A percentile compares a stretch with the other conserved stretches of the same genome.
Evolutionary conservation across 2,797 vertebrate species (phyloP).

Genomic region (Furcifer pardalis): DNA sequence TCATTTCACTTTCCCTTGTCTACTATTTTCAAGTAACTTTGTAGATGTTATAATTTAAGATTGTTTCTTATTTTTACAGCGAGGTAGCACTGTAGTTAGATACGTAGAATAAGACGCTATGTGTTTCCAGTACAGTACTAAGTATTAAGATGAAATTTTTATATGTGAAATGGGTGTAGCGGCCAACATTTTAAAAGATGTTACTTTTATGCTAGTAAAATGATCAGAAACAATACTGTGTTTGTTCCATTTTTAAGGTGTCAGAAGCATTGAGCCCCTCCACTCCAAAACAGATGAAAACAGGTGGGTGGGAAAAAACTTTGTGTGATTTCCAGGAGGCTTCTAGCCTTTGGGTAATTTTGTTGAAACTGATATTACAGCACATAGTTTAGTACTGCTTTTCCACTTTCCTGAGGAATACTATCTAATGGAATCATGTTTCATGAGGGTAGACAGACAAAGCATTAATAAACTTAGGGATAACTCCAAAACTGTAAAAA

Average conservation of each 20-base stretch:
- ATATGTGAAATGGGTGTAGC: background rate
- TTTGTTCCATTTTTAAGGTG: conserved; percentile 21
- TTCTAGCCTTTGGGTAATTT: background rate
- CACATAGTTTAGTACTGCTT: background rate
- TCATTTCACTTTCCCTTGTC: background rate
- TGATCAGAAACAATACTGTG: background rate
- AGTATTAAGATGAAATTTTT: background rate
- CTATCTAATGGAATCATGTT: background rate
- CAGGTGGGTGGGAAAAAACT: conserved; percentile 59
- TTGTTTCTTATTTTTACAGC: background rate
- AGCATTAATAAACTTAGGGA: background rate
- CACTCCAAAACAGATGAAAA: conserved; percentile 47
- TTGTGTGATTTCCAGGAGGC: background rate
- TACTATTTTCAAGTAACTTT: background rate
- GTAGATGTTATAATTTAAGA: background rate
- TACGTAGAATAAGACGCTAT: background rate
- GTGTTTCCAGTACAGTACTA: background rate
- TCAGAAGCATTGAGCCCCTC: conserved; percentile 57
- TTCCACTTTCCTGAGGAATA: background rate
- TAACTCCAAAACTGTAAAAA: background rate
- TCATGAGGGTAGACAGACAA: background rate
- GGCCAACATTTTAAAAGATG: background rate
- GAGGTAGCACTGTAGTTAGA: background rate
- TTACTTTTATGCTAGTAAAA: background rate
- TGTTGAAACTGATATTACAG: background rate